Evolutionary conservation across 2,113 vertebrate species (phyloP).

Genomic region (Salvator merianae): DNA sequence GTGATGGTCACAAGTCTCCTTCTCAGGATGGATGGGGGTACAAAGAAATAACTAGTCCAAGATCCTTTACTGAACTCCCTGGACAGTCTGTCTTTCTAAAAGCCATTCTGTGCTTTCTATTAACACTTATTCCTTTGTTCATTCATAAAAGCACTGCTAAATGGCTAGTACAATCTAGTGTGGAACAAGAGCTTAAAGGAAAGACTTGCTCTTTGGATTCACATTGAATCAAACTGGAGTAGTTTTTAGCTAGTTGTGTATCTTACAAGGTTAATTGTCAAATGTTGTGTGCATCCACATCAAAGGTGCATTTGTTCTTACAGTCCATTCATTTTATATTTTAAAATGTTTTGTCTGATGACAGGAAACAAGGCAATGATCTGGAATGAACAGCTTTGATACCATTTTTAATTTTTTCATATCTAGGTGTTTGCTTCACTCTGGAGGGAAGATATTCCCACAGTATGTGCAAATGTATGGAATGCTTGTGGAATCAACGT

Average conservation of each 20-base stretch:
- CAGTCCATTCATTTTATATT: neutral
- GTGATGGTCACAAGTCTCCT: too few relatives aligned
- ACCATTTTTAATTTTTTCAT: constrained; percentile 22
- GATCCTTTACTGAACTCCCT: too few relatives aligned
- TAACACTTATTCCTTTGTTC: neutral
- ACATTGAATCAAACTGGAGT: neutral
- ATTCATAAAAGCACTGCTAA: neutral
- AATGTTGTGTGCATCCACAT: neutral
- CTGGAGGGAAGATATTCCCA: constrained; percentile 92
- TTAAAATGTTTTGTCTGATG: neutral
- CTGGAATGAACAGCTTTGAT: neutral
- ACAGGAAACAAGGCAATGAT: neutral
- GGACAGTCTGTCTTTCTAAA: too few relatives aligned
- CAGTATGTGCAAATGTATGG: constrained; percentile 88
- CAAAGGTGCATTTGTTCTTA: neutral
- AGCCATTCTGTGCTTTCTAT: too few relatives aligned
- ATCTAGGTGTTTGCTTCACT: constrained; percentile 89
- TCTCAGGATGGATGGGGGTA: too few relatives aligned
- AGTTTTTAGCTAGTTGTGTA: neutral
- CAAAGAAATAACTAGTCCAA: too few relatives aligned
- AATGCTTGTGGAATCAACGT: constrained; percentile 89
- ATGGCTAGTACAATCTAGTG: neutral
- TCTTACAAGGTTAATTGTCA: neutral
- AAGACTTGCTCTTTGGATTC: neutral
- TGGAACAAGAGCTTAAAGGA: neutral